phyloP scores from a whole-genome alignment of 2,888 invertebrate genomes.

The Matsumyia berberina region DNA sequence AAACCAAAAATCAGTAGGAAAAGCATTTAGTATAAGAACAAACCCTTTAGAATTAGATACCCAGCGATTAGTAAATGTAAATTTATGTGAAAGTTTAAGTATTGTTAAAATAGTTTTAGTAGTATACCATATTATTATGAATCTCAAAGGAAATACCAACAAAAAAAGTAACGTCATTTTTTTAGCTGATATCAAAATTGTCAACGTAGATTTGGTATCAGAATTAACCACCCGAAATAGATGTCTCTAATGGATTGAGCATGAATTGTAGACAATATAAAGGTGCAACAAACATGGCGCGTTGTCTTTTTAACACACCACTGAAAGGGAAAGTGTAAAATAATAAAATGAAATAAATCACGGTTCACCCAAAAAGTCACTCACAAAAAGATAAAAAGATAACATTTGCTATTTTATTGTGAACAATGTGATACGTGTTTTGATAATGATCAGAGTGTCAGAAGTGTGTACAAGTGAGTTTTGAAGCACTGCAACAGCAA shows the following conservation, averaged over 20 bases:
- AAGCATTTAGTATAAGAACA: slow-evolving; percentile 26
- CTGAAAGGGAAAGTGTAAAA: slow-evolving; percentile 5
- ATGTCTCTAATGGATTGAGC: neutral
- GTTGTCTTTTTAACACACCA: neutral
- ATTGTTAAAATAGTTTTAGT: slow-evolving; percentile 38
- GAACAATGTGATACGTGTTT: slow-evolving; percentile 58
- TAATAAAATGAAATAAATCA: slow-evolving; percentile 2
- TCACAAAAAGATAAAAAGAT: slow-evolving; percentile 42
- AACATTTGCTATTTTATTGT: slow-evolving; percentile 47
- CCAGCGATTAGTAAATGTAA: slow-evolving; percentile 13
- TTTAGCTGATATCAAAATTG: slow-evolving; percentile 84
- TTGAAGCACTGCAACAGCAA: slow-evolving; percentile 42
- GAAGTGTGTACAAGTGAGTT: slow-evolving; percentile 42
- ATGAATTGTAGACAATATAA: neutral
- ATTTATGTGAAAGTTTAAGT: slow-evolving; percentile 10
- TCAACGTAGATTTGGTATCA: slow-evolving; percentile 84
- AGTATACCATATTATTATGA: slow-evolving; percentile 44
- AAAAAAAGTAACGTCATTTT: slow-evolving; percentile 82
- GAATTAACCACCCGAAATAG: slow-evolving; percentile 81
- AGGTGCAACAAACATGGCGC: neutral
- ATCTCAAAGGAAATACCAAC: slow-evolving; percentile 54
- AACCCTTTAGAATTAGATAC: slow-evolving; percentile 33
- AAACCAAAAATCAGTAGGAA: slow-evolving; percentile 21
- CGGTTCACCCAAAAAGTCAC: slow-evolving; percentile 11
- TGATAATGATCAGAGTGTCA: slow-evolving; percentile 64